Evolutionary conservation across 2,888 invertebrate species (phyloP).

Genomic region (Harpalus rubripes): DNA sequence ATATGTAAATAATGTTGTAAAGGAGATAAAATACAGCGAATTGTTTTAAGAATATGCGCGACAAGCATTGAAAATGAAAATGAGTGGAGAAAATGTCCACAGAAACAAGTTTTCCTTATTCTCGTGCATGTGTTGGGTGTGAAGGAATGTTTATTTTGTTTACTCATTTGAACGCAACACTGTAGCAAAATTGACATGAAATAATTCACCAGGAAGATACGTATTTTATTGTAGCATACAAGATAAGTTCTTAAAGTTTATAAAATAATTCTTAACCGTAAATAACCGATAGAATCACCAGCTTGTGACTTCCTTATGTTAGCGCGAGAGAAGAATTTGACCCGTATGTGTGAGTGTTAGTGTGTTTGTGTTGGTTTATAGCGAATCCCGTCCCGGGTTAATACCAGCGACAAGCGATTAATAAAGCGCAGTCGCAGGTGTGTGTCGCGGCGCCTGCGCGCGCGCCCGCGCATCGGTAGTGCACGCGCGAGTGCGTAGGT

Average conservation of each 20-base stretch:
- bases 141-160: conserved; percentile 31
- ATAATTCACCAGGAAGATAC: conserved; percentile 49
- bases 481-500: conserved; percentile 44
- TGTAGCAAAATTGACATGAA: conserved; percentile 24
- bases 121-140: background rate
- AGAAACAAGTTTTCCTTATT: background rate
- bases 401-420: conserved; percentile 42
- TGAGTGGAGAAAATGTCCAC: background rate
- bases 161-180: background rate
- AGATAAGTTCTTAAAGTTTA: conserved; percentile 45
- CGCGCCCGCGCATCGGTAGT: conserved; percentile 37
- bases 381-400: conserved; percentile 30
- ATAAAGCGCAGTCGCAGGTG: conserved; percentile 42
- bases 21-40: background rate
- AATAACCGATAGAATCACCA: conserved; percentile 51
- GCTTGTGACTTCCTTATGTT: conserved; percentile 53
- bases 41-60: background rate
- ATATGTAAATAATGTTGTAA: background rate
- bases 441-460: conserved; percentile 7
- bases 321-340: conserved; percentile 29
- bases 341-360: conserved; percentile 13
- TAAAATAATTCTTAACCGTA: conserved; percentile 47
- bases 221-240: conserved; percentile 42
- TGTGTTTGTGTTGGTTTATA: conserved; percentile 30
- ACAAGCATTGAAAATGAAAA: background rate